phyloP scores from a whole-genome alignment of 2,113 vertebrate species.

The Sapayoa aenigma region DNA sequence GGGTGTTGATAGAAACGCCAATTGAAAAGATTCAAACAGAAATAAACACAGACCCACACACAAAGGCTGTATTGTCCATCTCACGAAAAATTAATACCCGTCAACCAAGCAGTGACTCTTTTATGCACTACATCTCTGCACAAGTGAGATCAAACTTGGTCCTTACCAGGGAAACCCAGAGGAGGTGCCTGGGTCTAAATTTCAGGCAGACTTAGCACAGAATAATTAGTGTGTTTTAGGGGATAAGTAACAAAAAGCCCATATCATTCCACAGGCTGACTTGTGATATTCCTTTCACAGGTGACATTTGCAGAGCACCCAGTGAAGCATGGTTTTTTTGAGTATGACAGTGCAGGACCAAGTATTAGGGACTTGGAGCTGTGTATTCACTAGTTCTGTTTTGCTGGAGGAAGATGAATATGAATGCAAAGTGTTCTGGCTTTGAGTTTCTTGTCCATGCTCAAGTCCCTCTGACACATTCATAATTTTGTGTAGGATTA shows the following conservation, averaged over 20 bases:
- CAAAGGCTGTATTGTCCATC: fast-evolving
- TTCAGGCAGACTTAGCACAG: not conserved
- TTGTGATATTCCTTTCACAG: not conserved
- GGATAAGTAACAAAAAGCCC: not conserved
- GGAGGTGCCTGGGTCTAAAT: not conserved
- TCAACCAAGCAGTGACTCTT: not conserved
- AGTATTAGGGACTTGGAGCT: not conserved
- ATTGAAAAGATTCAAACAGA: not conserved
- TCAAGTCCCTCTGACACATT: not conserved
- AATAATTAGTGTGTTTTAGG: not conserved
- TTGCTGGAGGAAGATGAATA: not conserved
- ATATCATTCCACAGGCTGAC: not conserved
- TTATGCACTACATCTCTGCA: not conserved
- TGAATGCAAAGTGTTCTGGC: not conserved
- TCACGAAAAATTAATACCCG: not conserved
- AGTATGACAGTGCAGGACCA: not conserved
- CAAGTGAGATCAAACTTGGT: not conserved
- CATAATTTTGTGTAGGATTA: not conserved
- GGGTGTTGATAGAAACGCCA: not conserved
- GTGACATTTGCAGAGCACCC: not conserved
- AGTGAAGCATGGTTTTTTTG: not conserved
- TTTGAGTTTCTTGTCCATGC: not conserved
- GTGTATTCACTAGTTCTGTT: not conserved
- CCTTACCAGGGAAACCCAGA: not conserved
- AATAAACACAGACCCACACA: not conserved